Evolutionary conservation across 2,113 vertebrate genomes (phyloP).

Genomic region (Psittacara wagleri): DNA sequence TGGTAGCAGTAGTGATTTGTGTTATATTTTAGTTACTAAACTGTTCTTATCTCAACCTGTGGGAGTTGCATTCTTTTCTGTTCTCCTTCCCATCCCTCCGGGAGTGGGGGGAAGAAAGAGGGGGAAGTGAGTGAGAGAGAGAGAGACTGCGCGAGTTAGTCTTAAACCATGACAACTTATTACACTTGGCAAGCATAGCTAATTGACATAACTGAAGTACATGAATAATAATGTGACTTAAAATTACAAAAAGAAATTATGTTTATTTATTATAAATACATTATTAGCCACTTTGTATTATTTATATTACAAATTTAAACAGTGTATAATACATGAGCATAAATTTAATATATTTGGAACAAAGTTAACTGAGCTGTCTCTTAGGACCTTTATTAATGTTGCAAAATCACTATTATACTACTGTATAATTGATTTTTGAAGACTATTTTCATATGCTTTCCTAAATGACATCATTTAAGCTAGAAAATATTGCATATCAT

Average conservation of each 20-base stretch:
- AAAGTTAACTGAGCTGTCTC: conserved; percentile 74
- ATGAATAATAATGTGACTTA: conserved; percentile 52
- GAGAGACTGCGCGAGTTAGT: too few relatives aligned
- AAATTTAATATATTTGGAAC: conserved; percentile 75
- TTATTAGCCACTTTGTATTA: conserved; percentile 70
- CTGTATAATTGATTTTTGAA: conserved; percentile 74
- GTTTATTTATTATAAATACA: conserved; percentile 74
- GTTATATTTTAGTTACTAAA: too few relatives aligned
- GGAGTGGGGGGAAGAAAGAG: too few relatives aligned
- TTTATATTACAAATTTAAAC: conserved; percentile 77
- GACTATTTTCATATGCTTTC: conserved; percentile 64
- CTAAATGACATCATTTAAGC: conserved; percentile 45
- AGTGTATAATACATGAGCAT: conserved; percentile 76
- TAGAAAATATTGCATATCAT: conserved; percentile 13
- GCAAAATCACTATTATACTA: conserved; percentile 67
- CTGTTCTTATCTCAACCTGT: too few relatives aligned
- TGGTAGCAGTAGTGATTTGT: too few relatives aligned
- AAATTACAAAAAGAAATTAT: conserved; percentile 65
- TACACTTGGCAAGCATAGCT: conserved; percentile 14
- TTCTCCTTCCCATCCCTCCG: too few relatives aligned
- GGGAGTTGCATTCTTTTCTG: too few relatives aligned
- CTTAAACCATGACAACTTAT: not conserved
- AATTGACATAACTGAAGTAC: conserved; percentile 49
- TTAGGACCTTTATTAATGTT: conserved; percentile 75
- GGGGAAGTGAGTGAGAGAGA: too few relatives aligned